A percentile compares a stretch with the other conserved stretches of the same genome.
Evolutionary conservation across 2,888 invertebrate species (phyloP).

Genomic region (Allolobophora icterica): DNA sequence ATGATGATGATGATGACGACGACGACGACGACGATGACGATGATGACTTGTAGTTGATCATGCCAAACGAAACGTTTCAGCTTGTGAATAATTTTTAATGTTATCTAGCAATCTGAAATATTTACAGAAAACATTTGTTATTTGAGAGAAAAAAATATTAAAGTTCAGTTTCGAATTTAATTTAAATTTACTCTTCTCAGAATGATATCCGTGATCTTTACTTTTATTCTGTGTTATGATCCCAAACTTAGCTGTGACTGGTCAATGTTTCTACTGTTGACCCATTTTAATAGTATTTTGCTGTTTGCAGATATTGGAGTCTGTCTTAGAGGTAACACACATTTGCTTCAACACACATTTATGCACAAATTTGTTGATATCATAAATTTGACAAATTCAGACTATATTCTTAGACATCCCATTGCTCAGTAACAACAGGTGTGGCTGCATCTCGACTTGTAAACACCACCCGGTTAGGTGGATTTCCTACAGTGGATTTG

Average conservation of each 20-base stretch:
- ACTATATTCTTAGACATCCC: not conserved
- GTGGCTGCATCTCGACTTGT: too few species aligned
- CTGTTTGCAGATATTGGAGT: not conserved
- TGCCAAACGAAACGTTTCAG: too few species aligned
- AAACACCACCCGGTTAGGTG: too few species aligned
- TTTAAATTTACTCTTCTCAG: not conserved
- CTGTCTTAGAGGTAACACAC: not conserved
- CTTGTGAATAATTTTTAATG: too few species aligned
- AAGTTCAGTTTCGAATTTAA: not conserved
- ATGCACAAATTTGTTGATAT: not conserved
- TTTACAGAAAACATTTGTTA: too few species aligned
- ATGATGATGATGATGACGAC: too few species aligned
- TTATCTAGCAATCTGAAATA: too few species aligned
- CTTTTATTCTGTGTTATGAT: not conserved
- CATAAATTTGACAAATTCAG: not conserved
- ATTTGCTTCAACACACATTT: not conserved
- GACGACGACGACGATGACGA: too few species aligned
- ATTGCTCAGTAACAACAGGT: not conserved
- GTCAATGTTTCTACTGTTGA: not conserved
- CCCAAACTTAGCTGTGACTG: not conserved
- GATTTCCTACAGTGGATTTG: too few species aligned
- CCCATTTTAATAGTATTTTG: not conserved
- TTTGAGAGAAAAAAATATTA: too few species aligned
- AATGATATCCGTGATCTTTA: not conserved
- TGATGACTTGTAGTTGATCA: too few species aligned